Percentiles rank a stretch among this genome's conserved stretches.
phyloP scores from a whole-genome alignment of 2,888 invertebrate species.

The Trisateles emortualis region DNA sequence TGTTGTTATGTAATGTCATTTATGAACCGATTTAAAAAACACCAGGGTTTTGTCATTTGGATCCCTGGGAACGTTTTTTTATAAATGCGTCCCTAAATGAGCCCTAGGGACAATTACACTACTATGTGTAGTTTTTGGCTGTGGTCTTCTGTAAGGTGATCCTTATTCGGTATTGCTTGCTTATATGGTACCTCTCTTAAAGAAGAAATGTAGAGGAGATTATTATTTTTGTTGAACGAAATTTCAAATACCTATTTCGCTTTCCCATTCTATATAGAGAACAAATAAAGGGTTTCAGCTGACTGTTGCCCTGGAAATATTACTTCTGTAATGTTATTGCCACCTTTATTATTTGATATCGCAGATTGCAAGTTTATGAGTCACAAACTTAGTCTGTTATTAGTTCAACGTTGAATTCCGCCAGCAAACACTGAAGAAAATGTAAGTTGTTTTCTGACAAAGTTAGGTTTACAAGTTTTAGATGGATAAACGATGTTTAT shows the following conservation, averaged over 20 bases:
- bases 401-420: conserved; percentile 3
- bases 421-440: conserved; percentile 4
- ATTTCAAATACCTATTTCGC: background rate
- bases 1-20: no score
- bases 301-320: conserved; percentile 6
- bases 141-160: no score
- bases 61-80: no score
- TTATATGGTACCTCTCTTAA: no score
- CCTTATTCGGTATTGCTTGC: no score
- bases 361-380: conserved; percentile 13
- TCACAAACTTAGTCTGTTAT: conserved; percentile 4
- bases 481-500: conserved; percentile 1
- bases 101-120: no score
- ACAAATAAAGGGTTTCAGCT: conserved; percentile 1
- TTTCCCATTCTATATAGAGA: background rate
- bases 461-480: conserved; percentile 3
- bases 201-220: no score
- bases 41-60: no score
- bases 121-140: no score
- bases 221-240: background rate
- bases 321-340: conserved; percentile 11
- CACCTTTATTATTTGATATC: conserved; percentile 11
- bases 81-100: no score
- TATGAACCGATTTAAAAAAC: no score
- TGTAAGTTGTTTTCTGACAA: conserved; percentile 2